Conservation (phyloP, 2,888 invertebrate species). For the Xanthia icteritia region DNA sequence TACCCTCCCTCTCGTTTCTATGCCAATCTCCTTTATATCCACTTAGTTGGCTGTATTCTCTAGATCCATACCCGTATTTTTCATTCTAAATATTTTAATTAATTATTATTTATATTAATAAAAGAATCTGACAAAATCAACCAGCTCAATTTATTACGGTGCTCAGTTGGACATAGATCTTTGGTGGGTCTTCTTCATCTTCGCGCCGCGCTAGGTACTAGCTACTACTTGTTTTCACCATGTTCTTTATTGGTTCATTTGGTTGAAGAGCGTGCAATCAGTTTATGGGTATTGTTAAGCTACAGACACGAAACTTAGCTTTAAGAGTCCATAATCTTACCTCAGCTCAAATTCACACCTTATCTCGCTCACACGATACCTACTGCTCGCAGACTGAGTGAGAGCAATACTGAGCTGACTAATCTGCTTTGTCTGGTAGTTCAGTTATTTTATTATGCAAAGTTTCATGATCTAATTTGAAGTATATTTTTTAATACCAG, state of each 20-base stretch:
- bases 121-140: background rate
- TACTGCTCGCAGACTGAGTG: too few relatives aligned
- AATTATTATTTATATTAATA: background rate
- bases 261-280: background rate
- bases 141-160: background rate
- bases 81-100: conserved; percentile 75
- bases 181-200: background rate
- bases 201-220: background rate
- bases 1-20: conserved; percentile 87
- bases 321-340: too few relatives aligned
- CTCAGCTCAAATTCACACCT: too few relatives aligned
- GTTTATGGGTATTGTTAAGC: background rate
- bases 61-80: conserved; percentile 83
- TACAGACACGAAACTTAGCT: background rate
- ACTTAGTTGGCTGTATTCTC: conserved; percentile 82
- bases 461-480: too few relatives aligned
- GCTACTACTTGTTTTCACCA: background rate
- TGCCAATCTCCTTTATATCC: conserved; percentile 91
- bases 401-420: too few relatives aligned
- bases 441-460: too few relatives aligned
- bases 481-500: too few relatives aligned
- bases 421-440: too few relatives aligned
- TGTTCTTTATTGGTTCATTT: background rate
- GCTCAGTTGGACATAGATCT: background rate
- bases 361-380: too few relatives aligned